A percentile compares a stretch with the other conserved stretches of the same genome.
Conservation (phyloP, 2,797 vertebrate species). For the Huso huso region DNA sequence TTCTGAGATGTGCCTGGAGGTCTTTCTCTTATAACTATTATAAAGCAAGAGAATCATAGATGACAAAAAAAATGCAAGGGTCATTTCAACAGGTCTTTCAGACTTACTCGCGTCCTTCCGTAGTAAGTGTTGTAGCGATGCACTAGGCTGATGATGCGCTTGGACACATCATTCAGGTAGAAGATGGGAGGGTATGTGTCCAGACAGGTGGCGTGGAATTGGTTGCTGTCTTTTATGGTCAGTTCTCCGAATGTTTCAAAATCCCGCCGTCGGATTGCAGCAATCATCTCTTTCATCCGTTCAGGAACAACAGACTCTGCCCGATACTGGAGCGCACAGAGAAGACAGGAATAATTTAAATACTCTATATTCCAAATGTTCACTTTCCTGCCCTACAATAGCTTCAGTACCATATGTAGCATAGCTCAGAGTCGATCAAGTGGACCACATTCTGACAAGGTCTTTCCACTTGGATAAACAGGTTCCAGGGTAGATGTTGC, state of each 20-base stretch:
- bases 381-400: too few relatives aligned
- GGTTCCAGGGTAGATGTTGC: too few relatives aligned
- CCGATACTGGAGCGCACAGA: constrained; percentile 60
- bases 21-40: too few relatives aligned
- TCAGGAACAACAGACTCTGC: constrained; percentile 71
- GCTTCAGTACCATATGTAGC: too few relatives aligned
- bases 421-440: too few relatives aligned
- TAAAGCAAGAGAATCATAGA: too few relatives aligned
- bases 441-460: too few relatives aligned
- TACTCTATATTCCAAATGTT: too few relatives aligned
- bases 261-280: constrained; percentile 60
- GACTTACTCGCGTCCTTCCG: constrained; percentile 64
- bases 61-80: too few relatives aligned
- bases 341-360: too few relatives aligned
- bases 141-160: constrained; percentile 68
- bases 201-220: constrained; percentile 91
- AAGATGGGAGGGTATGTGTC: constrained; percentile 96
- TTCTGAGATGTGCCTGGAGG: too few relatives aligned
- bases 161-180: constrained; percentile 79
- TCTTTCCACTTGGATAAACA: too few relatives aligned
- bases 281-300: constrained; percentile 72
- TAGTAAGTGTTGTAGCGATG: constrained; percentile 79
- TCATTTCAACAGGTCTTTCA: neutral
- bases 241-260: constrained; percentile 78
- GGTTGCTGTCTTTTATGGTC: constrained; percentile 94